Conservation (phyloP, 2,113 vertebrate genomes). For the Hyla sarda region DNA sequence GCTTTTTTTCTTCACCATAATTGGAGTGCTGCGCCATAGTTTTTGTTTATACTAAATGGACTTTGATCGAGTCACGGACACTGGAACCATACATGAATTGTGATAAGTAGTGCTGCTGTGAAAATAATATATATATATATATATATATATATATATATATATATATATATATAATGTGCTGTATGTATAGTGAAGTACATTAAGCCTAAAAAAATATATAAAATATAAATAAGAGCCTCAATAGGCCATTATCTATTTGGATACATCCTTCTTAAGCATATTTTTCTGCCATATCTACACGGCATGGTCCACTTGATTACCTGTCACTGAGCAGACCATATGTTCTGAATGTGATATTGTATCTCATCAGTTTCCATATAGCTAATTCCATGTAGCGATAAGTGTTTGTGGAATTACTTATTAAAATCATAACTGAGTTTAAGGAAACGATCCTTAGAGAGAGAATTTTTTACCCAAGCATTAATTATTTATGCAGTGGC, state of each 20-base stretch:
- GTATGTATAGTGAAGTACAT: too few species aligned
- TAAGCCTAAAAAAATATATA: neutral
- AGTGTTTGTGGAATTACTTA: slow-evolving; percentile 41
- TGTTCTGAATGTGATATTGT: slow-evolving; percentile 19
- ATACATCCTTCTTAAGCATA: neutral
- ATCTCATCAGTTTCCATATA: slow-evolving; percentile 22
- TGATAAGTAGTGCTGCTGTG: too few species aligned
- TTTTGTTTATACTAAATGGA: too few species aligned
- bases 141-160: too few species aligned
- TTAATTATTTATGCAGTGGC: slow-evolving; percentile 38
- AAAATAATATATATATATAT: too few species aligned
- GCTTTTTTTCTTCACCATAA: too few species aligned
- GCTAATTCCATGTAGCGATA: slow-evolving; percentile 21
- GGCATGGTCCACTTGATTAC: neutral
- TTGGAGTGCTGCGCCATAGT: too few species aligned
- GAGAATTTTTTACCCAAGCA: slow-evolving; percentile 3
- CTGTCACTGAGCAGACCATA: slow-evolving; percentile 1
- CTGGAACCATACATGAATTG: too few species aligned
- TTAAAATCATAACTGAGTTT: slow-evolving; percentile 39
- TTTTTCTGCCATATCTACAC: neutral
- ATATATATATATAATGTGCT: too few species aligned
- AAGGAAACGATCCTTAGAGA: slow-evolving; percentile 43
- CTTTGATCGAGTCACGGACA: too few species aligned
- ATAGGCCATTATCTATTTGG: neutral
- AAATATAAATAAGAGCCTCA: neutral